Evolutionary conservation across 23 tunicate species (phyloP), one percentile per base, ranked within the genome.

Genomic region (Oikopleura vanhoeffeni): DNA sequence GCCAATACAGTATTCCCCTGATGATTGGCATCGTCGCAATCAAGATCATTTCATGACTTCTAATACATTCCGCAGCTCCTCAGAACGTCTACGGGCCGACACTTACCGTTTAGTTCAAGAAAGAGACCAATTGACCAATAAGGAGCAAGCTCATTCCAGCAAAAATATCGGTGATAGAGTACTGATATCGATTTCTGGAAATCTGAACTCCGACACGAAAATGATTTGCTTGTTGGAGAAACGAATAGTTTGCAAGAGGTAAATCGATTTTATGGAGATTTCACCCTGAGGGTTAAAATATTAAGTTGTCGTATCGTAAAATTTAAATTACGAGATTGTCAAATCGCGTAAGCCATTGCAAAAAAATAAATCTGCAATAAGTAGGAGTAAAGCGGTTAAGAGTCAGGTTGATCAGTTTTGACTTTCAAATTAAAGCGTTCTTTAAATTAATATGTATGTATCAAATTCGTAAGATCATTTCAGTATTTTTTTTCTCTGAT

Each of bases 171-270:
- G 99, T 35, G 99, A 95, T 57, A 71, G 99, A 28, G 99, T 90
- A 90, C 90, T 67, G 96, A 95, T 88, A 95, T 95, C 87, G 89
- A 94, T 13, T 95, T 95, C 86, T 95, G 99, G 99, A 95, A 95
- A 86, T 90, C 96, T 40, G 99, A 95, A 76, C 85, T 95, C 41
- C 99, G 91, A 39, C 99, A 95, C 41, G 99, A 95, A 84, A 95
- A 85, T 64, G 96, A 90, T 64, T 88, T 90, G 41, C 99, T 90
- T 84, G 85, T 95, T 41, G 91, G 91, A 39, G 99, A 95, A 77
- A 95, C 96, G 28, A 95, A 95, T 83, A 96, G 96, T 0, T 42
- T 95, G 83, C 85, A 84, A 35, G 99, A 90, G 41, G 94, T 93
- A 36, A 49, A 18, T 49, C 60, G 8, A 8, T 49, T 49, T 49